A percentile compares a stretch with the other conserved stretches of the same genome.
Evolutionary conservation across 2,888 invertebrate species (phyloP).

Genomic region (Trachelus stipa): DNA sequence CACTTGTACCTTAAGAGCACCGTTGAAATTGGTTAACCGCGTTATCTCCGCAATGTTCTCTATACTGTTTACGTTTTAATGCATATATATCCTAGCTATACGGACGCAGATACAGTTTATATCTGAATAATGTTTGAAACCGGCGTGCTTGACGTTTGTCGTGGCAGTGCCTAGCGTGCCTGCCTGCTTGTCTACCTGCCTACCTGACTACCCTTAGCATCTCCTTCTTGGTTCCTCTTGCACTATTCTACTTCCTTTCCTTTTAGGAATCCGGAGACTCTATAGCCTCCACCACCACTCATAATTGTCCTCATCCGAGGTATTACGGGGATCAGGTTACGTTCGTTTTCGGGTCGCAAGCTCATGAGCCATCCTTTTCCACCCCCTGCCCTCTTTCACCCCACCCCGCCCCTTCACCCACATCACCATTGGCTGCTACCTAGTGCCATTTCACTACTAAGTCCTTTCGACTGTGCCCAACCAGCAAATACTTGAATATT

Average conservation of each 20-base stretch:
- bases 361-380: neutral
- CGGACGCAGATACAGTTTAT: conserved; percentile 8
- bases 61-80: neutral
- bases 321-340: conserved; percentile 24
- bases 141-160: conserved; percentile 40
- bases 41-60: neutral
- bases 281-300: conserved; percentile 28
- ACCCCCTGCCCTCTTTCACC: neutral
- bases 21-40: neutral
- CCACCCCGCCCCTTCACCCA: too few species aligned
- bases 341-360: neutral
- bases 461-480: conserved; percentile 4
- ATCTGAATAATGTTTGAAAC: conserved; percentile 53
- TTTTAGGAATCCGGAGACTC: neutral
- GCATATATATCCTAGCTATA: neutral
- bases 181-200: conserved; percentile 4
- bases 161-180: conserved; percentile 26
- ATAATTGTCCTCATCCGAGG: conserved; percentile 52
- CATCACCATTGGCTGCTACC: neutral
- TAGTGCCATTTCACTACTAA: neutral
- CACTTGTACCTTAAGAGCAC: neutral
- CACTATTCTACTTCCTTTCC: neutral
- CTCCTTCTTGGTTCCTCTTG: conserved; percentile 13
- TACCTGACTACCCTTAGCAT: neutral
- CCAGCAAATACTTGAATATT: conserved; percentile 49